phyloP scores from a whole-genome alignment of 2,113 vertebrate species.

The Dicrurus megarhynchus region DNA sequence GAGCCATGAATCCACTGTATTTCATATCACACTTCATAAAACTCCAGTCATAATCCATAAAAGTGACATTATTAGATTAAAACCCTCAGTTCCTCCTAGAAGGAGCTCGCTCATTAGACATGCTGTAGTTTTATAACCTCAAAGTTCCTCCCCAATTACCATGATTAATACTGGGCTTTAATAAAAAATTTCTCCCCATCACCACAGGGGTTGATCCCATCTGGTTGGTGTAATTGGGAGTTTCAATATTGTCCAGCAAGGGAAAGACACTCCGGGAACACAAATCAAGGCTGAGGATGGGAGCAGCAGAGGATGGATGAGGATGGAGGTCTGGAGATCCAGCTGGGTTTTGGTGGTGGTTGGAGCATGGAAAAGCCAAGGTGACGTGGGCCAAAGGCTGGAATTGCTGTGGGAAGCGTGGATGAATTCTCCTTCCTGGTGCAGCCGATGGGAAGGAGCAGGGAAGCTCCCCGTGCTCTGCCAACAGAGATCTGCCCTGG shows the following conservation, averaged over 20 bases:
- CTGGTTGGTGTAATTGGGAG: conserved; percentile 61
- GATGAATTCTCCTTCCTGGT: neutral
- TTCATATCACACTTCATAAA: conserved; percentile 71
- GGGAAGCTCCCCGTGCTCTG: fast-evolving
- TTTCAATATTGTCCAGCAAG: conserved; percentile 7
- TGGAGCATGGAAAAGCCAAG: neutral
- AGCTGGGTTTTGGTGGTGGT: neutral
- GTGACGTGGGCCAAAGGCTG: neutral
- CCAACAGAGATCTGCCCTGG: neutral
- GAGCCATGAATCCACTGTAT: conserved; percentile 71
- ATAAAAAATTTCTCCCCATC: conserved; percentile 42
- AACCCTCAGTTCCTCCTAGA: conserved; percentile 56
- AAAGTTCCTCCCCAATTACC: conserved; percentile 62
- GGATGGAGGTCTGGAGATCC: neutral
- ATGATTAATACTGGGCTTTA: conserved; percentile 64
- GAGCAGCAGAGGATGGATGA: neutral
- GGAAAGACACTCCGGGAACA: neutral
- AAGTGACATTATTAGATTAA: conserved; percentile 76
- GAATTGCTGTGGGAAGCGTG: neutral
- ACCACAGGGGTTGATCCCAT: conserved; percentile 56
- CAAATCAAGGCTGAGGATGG: neutral
- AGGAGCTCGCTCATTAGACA: conserved; percentile 65
- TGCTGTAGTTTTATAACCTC: conserved; percentile 64
- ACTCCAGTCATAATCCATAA: conserved; percentile 66
- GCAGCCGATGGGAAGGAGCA: neutral